These are phyloP conservation scores for Saccostrea echinata DNA, from an alignment of 1,140 invertebrate species.

Conservation along the genomic window DNA sequence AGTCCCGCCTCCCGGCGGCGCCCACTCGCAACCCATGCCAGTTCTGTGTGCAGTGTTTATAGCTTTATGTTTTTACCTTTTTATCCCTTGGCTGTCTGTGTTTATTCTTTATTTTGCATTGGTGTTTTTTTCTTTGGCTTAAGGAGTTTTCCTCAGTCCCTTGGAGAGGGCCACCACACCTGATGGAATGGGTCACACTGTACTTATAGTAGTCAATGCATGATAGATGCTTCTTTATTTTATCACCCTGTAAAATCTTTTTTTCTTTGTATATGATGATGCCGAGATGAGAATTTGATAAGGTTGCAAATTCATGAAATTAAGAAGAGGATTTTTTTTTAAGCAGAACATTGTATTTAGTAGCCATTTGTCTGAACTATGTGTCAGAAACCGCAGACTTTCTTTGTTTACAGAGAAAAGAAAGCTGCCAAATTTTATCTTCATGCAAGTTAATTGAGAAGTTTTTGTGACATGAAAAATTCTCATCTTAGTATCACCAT, in stretches of 20 bases:
- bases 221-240: conserved; percentile 28
- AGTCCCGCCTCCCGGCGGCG: conserved; percentile 60
- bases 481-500: neutral
- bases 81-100: conserved; percentile 53
- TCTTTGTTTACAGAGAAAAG: no score
- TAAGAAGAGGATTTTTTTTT: no score
- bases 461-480: neutral
- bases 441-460: no score
- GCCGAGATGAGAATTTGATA: neutral
- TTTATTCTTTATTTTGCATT: conserved; percentile 51
- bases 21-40: conserved; percentile 46
- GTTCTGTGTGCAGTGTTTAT: conserved; percentile 66
- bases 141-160: conserved; percentile 7
- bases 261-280: neutral
- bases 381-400: no score
- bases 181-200: conserved; percentile 26
- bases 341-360: no score
- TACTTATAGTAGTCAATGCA: conserved; percentile 1
- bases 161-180: conserved; percentile 11
- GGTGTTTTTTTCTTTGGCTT: conserved; percentile 36
- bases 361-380: no score
- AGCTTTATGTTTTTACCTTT: conserved; percentile 60
- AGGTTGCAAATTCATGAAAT: neutral
- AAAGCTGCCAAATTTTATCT: no score
- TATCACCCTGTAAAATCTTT: conserved; percentile 7